These are phyloP conservation scores for Acrobasis suavella DNA, from an alignment of 2,888 invertebrate genomes.

Conservation along the genomic window DNA sequence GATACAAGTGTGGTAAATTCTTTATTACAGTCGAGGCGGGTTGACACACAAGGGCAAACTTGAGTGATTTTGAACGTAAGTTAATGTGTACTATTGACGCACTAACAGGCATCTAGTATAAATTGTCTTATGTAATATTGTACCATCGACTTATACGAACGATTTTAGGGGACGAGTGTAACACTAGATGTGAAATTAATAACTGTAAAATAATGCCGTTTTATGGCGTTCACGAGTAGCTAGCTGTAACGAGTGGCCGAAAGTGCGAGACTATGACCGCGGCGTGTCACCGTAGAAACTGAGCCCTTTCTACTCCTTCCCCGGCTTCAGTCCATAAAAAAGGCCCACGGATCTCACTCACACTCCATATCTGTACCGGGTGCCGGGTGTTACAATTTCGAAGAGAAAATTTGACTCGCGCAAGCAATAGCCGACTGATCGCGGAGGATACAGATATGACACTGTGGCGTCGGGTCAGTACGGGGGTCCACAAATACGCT, in stretches of 20 bases:
- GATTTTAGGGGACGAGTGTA: too few relatives aligned
- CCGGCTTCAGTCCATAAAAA: conserved; percentile 43
- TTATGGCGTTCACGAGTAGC: background rate
- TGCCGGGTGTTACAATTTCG: conserved; percentile 39
- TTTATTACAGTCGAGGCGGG: too few relatives aligned
- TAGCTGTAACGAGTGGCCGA: background rate
- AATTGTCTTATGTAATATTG: too few relatives aligned
- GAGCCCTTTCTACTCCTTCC: conserved; percentile 45
- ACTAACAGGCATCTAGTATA: background rate
- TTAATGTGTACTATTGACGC: background rate
- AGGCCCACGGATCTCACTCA: conserved; percentile 60
- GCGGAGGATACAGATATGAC: conserved; percentile 75
- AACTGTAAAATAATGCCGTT: too few relatives aligned
- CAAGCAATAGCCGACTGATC: conserved; percentile 55
- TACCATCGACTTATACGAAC: too few relatives aligned
- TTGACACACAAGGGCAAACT: too few relatives aligned
- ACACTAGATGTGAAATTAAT: too few relatives aligned
- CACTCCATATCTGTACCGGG: conserved; percentile 78
- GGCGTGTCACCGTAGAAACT: conserved; percentile 21
- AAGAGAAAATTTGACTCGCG: conserved; percentile 73
- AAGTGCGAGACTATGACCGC: conserved; percentile 1
- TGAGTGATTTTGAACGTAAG: too few relatives aligned
- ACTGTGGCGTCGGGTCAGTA: conserved; percentile 65
- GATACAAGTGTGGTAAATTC: too few relatives aligned
- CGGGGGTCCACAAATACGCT: conserved; percentile 53